Percentiles rank a stretch among this genome's conserved stretches.
These are phyloP conservation scores for Lagopus leucura DNA, from an alignment of 2,113 vertebrate species.

Conservation along the genomic window DNA sequence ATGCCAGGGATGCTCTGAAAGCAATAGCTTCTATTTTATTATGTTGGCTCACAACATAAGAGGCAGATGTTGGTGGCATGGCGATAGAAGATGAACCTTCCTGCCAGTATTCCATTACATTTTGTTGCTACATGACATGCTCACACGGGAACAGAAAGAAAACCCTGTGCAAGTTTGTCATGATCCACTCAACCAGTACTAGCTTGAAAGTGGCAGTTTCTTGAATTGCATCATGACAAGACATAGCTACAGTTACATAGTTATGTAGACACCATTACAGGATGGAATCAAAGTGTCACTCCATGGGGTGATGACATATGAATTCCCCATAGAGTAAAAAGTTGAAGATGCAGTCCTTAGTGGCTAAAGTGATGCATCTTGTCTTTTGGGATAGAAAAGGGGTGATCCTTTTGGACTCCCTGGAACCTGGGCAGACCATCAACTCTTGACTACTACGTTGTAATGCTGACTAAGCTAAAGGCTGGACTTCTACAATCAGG, in stretches of 20 bases:
- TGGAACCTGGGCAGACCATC: neutral
- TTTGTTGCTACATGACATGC: neutral
- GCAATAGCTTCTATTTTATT: neutral
- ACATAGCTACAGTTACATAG: no score
- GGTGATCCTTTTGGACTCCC: neutral
- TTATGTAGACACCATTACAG: no score
- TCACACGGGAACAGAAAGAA: neutral
- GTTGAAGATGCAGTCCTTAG: neutral
- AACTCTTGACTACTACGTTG: neutral
- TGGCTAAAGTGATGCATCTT: neutral
- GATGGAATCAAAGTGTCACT: neutral
- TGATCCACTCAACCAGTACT: neutral
- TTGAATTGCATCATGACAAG: neutral
- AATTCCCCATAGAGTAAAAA: neutral
- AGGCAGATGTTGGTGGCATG: neutral
- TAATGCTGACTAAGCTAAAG: neutral
- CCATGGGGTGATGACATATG: no score
- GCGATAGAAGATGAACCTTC: neutral
- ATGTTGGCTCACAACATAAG: neutral
- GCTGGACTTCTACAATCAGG: neutral
- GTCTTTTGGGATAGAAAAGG: neutral
- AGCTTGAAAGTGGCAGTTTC: neutral
- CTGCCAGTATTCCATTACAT: neutral
- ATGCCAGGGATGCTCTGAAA: neutral
- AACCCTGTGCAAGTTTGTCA: neutral